A percentile compares a stretch with the other conserved stretches of the same genome.
phyloP scores from a whole-genome alignment of 2,797 vertebrate genomes.

The Nyctibius grandis region DNA sequence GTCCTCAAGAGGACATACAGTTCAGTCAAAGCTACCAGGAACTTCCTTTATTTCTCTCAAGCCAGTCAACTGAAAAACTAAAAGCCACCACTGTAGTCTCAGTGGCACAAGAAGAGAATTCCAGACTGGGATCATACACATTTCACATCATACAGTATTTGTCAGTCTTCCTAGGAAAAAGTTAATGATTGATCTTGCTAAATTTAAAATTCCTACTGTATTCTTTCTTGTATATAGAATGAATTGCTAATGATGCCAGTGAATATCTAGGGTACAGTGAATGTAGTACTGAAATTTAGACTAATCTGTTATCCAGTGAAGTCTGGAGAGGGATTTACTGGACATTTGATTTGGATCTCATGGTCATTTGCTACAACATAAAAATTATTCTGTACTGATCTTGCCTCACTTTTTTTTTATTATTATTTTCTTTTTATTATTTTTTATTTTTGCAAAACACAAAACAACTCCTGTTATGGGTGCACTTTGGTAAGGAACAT shows the following conservation, averaged over 20 bases:
- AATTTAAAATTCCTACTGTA: neutral
- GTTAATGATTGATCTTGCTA: neutral
- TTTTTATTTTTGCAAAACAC: neutral
- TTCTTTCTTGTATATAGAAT: neutral
- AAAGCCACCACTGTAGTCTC: neutral
- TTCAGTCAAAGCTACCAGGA: neutral
- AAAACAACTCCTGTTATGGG: neutral
- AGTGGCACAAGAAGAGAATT: neutral
- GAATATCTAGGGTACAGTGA: neutral
- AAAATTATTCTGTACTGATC: neutral
- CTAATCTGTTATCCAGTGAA: neutral
- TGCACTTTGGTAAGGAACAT: neutral
- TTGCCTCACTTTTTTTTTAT: neutral
- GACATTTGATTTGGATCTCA: neutral
- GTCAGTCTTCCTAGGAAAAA: neutral
- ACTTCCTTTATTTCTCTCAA: neutral
- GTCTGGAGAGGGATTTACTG: neutral
- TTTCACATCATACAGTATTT: neutral
- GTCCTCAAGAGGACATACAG: neutral
- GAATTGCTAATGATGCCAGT: neutral
- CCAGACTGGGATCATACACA: neutral
- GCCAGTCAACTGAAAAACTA: neutral
- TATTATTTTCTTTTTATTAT: neutral
- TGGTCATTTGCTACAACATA: neutral
- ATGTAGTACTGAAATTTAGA: neutral